Evolutionary conservation across 1,140 invertebrate genomes (phyloP).

Genomic region (Vanessa tameamea): DNA sequence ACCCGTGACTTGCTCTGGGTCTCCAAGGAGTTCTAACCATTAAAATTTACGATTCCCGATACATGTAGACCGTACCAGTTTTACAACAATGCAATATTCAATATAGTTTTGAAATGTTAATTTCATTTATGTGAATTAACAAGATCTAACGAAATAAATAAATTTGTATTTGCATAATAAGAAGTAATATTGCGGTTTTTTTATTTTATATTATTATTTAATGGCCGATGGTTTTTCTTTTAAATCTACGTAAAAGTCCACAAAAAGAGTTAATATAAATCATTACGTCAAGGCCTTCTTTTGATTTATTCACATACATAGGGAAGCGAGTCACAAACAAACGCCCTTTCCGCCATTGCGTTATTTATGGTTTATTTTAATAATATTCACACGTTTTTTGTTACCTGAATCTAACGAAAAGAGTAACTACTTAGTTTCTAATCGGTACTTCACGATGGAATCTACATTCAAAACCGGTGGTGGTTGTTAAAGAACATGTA

Average conservation of each 20-base stretch:
- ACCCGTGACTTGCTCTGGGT: too few species aligned
- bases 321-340: slow-evolving; percentile 55
- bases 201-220: not conserved
- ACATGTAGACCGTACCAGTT: too few species aligned
- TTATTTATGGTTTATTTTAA: slow-evolving; percentile 58
- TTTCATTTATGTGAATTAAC: too few species aligned
- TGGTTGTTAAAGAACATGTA: too few species aligned
- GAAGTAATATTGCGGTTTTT: not conserved
- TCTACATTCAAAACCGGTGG: not conserved
- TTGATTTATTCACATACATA: slow-evolving; percentile 55
- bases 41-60: too few species aligned
- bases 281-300: slow-evolving; percentile 54
- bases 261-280: slow-evolving; percentile 58
- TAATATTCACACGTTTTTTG: slow-evolving; percentile 29
- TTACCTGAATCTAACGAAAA: not conserved
- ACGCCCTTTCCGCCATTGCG: slow-evolving; percentile 44
- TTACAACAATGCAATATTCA: too few species aligned
- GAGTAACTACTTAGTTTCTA: not conserved
- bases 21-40: too few species aligned
- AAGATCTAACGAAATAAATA: too few species aligned
- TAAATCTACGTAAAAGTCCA: slow-evolving; percentile 22
- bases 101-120: too few species aligned
- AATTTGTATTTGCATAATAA: too few species aligned
- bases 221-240: slow-evolving; percentile 1
- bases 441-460: too few species aligned